phyloP scores from a whole-genome alignment of 2,797 vertebrate genomes.

The Halcyon badia region DNA sequence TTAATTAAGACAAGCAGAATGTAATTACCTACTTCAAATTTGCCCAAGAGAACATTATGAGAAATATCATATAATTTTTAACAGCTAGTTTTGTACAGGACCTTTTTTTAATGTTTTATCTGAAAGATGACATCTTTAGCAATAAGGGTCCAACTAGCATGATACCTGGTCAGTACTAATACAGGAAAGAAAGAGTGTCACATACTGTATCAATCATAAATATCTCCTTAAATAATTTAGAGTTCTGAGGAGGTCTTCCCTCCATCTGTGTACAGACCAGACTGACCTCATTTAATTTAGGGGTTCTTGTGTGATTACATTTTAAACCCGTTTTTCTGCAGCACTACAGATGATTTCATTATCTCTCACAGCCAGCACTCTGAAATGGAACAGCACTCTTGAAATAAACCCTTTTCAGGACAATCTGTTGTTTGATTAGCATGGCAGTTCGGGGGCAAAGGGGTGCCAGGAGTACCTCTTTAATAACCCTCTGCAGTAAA shows the following conservation, averaged over 20 bases:
- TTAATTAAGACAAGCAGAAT: conserved; percentile 31
- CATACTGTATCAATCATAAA: background rate
- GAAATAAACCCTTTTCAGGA: background rate
- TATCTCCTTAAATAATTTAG: background rate
- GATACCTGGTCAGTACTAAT: background rate
- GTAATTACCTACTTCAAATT: background rate
- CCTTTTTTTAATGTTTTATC: background rate
- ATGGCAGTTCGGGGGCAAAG: background rate
- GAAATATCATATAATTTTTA: background rate
- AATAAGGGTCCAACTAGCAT: background rate
- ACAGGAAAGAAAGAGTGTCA: background rate
- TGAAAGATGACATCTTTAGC: background rate
- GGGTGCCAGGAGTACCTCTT: background rate
- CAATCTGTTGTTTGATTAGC: background rate
- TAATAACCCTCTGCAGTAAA: background rate
- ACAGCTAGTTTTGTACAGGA: background rate
- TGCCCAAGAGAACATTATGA: background rate
- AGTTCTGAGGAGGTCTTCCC: background rate
- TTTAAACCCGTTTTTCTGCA: conserved; percentile 13
- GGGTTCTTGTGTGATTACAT: background rate
- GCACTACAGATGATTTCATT: background rate
- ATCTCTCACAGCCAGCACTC: background rate
- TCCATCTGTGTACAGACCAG: background rate
- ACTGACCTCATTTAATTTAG: background rate
- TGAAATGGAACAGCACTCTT: background rate